Percentiles rank a stretch among this genome's conserved stretches.
Evolutionary conservation across 1,140 invertebrate species (phyloP).

Genomic region (Philotrypesis tridentata): DNA sequence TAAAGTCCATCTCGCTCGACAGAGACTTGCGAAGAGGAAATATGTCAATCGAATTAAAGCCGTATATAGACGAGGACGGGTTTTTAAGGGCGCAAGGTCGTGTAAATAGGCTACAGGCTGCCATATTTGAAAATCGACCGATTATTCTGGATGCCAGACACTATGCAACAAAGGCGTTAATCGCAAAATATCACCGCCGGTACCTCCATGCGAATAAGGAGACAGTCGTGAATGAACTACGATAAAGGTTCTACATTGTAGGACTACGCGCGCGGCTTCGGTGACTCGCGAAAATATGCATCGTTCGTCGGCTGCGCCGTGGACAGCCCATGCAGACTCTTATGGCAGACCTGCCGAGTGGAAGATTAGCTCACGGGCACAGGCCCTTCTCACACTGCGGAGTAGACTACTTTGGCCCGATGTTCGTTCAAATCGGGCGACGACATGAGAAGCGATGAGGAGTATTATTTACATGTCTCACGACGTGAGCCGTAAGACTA

Average conservation of each 20-base stretch:
- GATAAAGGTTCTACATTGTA: neutral
- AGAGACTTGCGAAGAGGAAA: no score
- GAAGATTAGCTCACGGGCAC: neutral
- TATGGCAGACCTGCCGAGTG: neutral
- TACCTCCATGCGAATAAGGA: neutral
- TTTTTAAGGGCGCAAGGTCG: no score
- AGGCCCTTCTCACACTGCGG: neutral
- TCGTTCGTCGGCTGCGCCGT: neutral
- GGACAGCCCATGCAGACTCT: neutral
- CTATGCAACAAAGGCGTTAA: no score
- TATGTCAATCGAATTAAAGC: no score
- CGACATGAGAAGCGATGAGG: conserved; percentile 11
- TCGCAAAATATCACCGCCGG: no score
- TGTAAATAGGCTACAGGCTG: no score
- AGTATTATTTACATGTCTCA: neutral
- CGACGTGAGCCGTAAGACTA: conserved; percentile 40
- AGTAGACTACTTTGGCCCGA: conserved; percentile 27
- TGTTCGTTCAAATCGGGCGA: neutral
- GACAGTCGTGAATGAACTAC: neutral
- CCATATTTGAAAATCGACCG: no score
- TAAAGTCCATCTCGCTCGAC: no score
- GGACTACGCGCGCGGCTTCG: neutral
- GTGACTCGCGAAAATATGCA: neutral
- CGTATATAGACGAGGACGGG: no score
- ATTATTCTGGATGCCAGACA: no score